These are phyloP conservation scores for Lagopus muta DNA, from an alignment of 2,113 vertebrate genomes.

Conservation along the genomic window DNA sequence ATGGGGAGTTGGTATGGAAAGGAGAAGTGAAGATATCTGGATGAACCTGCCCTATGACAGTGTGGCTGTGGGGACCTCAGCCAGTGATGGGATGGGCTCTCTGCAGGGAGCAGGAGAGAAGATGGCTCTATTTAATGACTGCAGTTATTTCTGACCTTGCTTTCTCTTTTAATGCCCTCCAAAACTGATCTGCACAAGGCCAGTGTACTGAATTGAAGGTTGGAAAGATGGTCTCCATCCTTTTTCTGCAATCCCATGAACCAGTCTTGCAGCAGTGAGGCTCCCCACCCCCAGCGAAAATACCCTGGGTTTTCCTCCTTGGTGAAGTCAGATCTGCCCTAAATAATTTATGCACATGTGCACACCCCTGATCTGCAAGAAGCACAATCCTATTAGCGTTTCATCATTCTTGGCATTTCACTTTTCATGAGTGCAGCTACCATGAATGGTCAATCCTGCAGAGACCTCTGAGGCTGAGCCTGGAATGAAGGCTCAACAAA, in stretches of 20 bases:
- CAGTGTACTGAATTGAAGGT: background rate
- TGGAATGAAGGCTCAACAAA: background rate
- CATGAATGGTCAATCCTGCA: background rate
- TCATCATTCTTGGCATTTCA: background rate
- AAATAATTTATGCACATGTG: background rate
- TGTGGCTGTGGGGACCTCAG: background rate
- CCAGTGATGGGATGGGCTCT: background rate
- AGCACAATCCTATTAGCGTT: rapidly evolving
- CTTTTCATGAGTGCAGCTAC: background rate
- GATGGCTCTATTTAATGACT: background rate
- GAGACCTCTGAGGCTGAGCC: background rate
- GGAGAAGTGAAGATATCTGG: background rate
- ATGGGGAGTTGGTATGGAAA: background rate
- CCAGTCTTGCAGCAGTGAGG: background rate
- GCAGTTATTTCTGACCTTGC: background rate
- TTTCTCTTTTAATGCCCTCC: background rate
- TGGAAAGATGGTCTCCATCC: background rate
- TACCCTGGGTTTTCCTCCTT: background rate
- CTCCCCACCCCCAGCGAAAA: background rate
- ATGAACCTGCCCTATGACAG: rapidly evolving
- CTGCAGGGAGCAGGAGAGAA: background rate
- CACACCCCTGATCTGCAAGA: background rate
- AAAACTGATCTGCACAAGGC: background rate
- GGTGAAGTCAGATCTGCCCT: background rate
- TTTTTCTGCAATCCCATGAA: background rate